phyloP scores from a whole-genome alignment of 2,888 invertebrate species.

The Sesia bembeciformis region DNA sequence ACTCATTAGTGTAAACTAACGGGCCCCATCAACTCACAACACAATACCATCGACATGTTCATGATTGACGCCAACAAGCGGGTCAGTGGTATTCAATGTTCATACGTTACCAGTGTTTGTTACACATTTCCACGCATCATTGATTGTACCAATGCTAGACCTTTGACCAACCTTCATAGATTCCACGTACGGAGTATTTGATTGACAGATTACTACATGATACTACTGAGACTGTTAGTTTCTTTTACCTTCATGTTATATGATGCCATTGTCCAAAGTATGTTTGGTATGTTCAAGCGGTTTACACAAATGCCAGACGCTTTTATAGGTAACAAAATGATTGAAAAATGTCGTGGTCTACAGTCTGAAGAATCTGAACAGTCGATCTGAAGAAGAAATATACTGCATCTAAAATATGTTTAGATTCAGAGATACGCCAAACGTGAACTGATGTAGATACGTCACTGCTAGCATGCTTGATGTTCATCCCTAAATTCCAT shows the following conservation, averaged over 20 bases:
- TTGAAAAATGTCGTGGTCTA: too few species aligned
- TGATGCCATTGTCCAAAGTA: neutral
- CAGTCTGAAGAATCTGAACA: too few species aligned
- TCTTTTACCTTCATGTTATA: neutral
- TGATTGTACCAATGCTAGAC: constrained; percentile 27
- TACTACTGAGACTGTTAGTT: neutral
- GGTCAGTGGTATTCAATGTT: constrained; percentile 28
- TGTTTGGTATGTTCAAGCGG: too few species aligned
- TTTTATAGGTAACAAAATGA: too few species aligned
- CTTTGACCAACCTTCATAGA: constrained; percentile 24
- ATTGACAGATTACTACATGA: neutral
- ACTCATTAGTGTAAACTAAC: constrained; percentile 1
- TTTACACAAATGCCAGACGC: too few species aligned
- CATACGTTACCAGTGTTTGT: constrained; percentile 19
- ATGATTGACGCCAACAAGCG: constrained; percentile 41
- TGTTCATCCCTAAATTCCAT: too few species aligned
- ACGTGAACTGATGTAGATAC: too few species aligned
- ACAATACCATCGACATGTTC: constrained; percentile 13
- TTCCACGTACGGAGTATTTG: neutral
- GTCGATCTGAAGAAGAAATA: too few species aligned
- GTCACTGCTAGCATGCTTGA: too few species aligned
- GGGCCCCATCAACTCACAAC: constrained; percentile 10
- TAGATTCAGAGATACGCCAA: too few species aligned
- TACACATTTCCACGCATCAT: constrained; percentile 22
- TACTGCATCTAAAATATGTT: too few species aligned